These are phyloP conservation scores for Xiphias gladius DNA, from an alignment of 2,113 vertebrate species.

Conservation along the genomic window DNA sequence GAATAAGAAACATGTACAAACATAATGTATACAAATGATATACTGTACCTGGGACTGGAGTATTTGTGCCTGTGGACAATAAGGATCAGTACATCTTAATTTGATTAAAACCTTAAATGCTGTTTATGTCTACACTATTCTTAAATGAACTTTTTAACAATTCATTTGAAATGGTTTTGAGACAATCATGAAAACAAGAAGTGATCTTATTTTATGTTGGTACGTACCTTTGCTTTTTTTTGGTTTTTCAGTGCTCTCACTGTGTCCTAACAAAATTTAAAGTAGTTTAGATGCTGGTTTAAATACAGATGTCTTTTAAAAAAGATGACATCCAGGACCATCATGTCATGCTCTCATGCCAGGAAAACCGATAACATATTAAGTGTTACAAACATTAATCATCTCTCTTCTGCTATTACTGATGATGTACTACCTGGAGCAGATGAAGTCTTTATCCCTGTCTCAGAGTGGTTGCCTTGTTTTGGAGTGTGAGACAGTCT, in stretches of 20 bases:
- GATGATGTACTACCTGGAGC: background rate
- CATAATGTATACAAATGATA: background rate
- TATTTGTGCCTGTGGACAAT: background rate
- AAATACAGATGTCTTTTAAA: background rate
- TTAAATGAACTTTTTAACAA: background rate
- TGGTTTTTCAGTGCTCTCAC: background rate
- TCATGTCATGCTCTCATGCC: background rate
- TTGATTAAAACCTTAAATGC: background rate
- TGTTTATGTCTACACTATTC: background rate
- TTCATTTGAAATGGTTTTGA: too few relatives aligned
- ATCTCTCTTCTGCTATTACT: background rate
- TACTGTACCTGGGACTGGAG: background rate
- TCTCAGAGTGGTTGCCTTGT: too few relatives aligned
- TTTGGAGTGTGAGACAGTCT: accelerated
- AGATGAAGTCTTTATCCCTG: background rate
- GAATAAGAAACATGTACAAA: background rate
- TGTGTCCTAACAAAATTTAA: background rate
- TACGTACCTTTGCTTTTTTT: background rate
- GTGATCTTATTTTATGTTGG: background rate
- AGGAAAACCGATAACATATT: too few relatives aligned
- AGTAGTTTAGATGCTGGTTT: background rate
- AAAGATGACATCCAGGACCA: background rate
- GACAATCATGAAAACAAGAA: background rate
- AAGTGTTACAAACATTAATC: too few relatives aligned
- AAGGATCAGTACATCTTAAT: background rate